phyloP scores from a whole-genome alignment of 2,113 vertebrate species.

The Lepus timidus region DNA sequence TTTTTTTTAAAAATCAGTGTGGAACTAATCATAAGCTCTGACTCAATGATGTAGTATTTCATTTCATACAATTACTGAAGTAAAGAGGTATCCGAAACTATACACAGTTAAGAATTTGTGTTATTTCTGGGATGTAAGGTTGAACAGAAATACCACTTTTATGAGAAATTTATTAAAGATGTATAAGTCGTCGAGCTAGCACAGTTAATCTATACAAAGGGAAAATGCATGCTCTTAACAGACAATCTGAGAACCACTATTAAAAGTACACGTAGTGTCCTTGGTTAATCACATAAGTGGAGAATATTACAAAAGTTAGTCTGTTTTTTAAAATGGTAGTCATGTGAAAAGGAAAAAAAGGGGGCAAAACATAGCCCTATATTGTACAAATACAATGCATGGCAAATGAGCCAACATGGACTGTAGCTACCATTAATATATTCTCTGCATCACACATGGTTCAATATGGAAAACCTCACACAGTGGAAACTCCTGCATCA shows the following conservation, averaged over 20 bases:
- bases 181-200: conserved; percentile 13
- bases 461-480: background rate
- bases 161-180: conserved; percentile 60
- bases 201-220: conserved; percentile 6
- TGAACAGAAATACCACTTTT: conserved; percentile 65
- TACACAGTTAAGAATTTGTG: conserved; percentile 12
- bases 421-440: background rate
- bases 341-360: background rate
- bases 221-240: conserved; percentile 10
- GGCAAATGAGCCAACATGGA: background rate
- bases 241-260: background rate
- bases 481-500: background rate
- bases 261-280: background rate
- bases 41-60: conserved; percentile 43
- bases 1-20: conserved; percentile 64
- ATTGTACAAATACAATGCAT: background rate
- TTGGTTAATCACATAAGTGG: background rate
- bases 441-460: background rate
- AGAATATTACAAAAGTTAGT: background rate
- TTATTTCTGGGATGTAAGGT: conserved; percentile 48
- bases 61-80: conserved; percentile 56
- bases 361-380: background rate
- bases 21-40: conserved; percentile 48
- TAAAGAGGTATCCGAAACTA: conserved; percentile 45
- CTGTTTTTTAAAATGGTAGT: background rate